phyloP scores from a whole-genome alignment of 1,140 invertebrate genomes.

The Vollenhovia emeryi region DNA sequence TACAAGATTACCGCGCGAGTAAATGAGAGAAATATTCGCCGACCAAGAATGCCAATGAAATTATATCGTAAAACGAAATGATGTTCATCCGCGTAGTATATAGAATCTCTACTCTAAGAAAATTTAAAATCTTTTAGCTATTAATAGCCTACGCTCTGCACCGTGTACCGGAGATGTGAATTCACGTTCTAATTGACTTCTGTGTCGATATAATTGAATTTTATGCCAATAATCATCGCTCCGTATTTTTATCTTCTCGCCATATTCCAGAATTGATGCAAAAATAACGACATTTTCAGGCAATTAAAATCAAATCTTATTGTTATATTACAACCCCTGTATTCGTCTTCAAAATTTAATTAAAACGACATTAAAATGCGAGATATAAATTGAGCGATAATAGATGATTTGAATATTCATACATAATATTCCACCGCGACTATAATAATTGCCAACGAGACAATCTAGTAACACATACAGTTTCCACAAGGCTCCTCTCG shows the following conservation, averaged over 20 bases:
- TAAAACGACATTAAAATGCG: neutral
- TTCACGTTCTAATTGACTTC: slow-evolving; percentile 13
- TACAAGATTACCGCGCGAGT: slow-evolving; percentile 49
- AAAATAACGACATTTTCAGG: neutral
- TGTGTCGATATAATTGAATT: slow-evolving; percentile 5
- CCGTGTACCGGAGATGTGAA: neutral
- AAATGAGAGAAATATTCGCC: slow-evolving; percentile 47
- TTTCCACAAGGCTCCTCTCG: slow-evolving; percentile 7
- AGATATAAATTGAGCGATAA: neutral
- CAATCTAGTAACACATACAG: neutral
- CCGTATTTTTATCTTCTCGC: neutral
- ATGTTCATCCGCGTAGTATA: neutral
- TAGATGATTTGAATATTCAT: slow-evolving; percentile 1
- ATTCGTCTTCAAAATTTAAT: neutral
- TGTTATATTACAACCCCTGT: neutral
- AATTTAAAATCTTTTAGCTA: neutral
- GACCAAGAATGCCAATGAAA: neutral
- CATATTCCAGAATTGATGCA: neutral
- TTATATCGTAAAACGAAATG: neutral
- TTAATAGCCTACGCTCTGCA: neutral
- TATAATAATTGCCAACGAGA: neutral
- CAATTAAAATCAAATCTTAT: neutral
- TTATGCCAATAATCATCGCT: neutral
- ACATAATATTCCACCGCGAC: neutral
- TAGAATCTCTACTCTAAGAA: neutral